phyloP scores from a whole-genome alignment of 2,113 vertebrate genomes.

The Suncus etruscus region DNA sequence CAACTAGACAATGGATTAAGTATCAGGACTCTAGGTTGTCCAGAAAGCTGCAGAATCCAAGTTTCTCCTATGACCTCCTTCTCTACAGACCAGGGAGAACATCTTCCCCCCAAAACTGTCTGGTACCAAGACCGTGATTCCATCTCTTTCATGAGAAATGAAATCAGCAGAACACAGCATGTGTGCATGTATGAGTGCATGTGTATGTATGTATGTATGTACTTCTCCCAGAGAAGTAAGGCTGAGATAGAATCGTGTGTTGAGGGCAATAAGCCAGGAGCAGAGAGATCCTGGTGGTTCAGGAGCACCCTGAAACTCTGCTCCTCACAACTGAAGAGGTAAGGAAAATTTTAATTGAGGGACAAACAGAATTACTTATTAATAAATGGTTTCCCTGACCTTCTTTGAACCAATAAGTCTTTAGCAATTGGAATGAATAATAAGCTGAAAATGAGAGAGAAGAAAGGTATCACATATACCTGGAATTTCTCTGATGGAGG shows the following conservation, averaged over 20 bases:
- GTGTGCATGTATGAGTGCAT: no score
- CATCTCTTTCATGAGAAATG: no score
- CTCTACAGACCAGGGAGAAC: not conserved
- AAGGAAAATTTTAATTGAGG: not conserved
- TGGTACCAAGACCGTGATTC: no score
- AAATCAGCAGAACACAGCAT: no score
- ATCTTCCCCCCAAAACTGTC: not conserved
- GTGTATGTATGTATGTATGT: no score
- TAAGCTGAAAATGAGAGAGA: not conserved
- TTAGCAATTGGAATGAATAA: not conserved
- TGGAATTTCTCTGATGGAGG: not conserved
- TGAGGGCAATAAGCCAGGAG: rapidly evolving
- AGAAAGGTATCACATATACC: not conserved
- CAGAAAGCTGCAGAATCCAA: not conserved
- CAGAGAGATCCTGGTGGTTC: not conserved
- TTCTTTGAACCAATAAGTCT: not conserved
- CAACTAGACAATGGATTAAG: not conserved
- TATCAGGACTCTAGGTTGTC: not conserved
- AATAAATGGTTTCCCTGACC: not conserved
- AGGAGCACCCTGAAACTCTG: not conserved
- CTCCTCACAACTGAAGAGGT: not conserved
- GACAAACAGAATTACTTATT: not conserved
- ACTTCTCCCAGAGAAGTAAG: not conserved
- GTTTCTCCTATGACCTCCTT: not conserved
- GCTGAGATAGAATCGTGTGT: not conserved